Evolutionary conservation across 1,140 invertebrate species (phyloP).

Genomic region (Bombus ignitus): DNA sequence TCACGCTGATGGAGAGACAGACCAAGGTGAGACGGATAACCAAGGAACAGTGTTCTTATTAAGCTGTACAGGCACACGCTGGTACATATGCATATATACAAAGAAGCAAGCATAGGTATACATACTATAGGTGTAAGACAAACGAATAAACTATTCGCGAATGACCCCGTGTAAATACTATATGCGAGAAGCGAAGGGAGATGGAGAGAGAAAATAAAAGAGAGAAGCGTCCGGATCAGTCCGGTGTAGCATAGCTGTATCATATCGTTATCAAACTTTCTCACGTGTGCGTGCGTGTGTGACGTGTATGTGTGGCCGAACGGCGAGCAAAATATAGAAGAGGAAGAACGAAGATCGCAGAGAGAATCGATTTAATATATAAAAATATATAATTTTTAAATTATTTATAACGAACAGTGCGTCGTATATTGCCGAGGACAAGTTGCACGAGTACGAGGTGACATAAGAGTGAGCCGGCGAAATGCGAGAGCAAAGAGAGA

Average conservation of each 20-base stretch:
- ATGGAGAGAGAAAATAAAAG: neutral
- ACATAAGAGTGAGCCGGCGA: neutral
- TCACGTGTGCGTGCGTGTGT: conserved; percentile 32
- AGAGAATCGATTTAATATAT: conserved; percentile 58
- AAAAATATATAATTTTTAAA: conserved; percentile 69
- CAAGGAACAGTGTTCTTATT: conserved; percentile 38
- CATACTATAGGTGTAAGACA: conserved; percentile 58
- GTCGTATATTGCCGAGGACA: conserved; percentile 14
- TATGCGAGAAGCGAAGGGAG: conserved; percentile 31
- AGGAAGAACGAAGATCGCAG: neutral
- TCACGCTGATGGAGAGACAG: conserved; percentile 37
- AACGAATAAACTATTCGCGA: conserved; percentile 58
- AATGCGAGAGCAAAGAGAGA: conserved; percentile 1
- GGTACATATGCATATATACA: conserved; percentile 39
- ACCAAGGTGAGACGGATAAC: conserved; percentile 44
- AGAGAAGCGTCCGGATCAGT: conserved; percentile 9
- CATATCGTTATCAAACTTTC: conserved; percentile 70
- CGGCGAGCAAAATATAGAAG: conserved; percentile 16
- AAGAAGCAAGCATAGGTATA: conserved; percentile 51
- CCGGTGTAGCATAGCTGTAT: conserved; percentile 71
- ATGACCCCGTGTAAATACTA: conserved; percentile 68
- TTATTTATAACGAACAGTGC: conserved; percentile 63
- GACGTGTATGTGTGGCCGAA: conserved; percentile 11
- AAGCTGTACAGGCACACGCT: conserved; percentile 53
- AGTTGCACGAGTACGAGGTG: neutral